A percentile compares a stretch with the other conserved stretches of the same genome.
Evolutionary conservation across 1,140 invertebrate genomes (phyloP).

Genomic region (Diachasmimorpha longicaudata): DNA sequence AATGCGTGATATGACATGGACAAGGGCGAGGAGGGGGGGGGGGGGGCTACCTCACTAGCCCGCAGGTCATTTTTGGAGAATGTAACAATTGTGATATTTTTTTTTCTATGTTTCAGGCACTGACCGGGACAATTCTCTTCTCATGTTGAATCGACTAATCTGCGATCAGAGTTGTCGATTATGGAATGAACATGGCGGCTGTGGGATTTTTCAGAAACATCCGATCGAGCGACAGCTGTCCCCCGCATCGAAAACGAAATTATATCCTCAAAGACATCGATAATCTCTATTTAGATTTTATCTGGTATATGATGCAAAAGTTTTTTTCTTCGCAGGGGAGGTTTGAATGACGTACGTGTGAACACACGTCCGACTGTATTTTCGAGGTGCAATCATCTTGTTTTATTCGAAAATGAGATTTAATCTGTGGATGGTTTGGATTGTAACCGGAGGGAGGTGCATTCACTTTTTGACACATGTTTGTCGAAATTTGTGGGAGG

Average conservation of each 20-base stretch:
- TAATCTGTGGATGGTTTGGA: not conserved
- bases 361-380: not conserved
- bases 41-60: not conserved
- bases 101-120: not conserved
- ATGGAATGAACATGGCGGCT: not conserved
- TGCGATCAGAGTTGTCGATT: not conserved
- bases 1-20: constrained; percentile 4
- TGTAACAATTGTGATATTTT: not conserved
- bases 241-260: constrained; percentile 59
- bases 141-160: not conserved
- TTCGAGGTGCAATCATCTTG: not conserved
- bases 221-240: constrained; percentile 54
- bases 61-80: not conserved
- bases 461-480: not conserved
- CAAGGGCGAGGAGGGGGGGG: too few relatives aligned
- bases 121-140: not conserved
- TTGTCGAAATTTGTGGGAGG: not conserved
- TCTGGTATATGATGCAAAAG: not conserved
- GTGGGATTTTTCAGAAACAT: constrained; percentile 7
- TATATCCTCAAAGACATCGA: constrained; percentile 54
- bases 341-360: constrained; percentile 5
- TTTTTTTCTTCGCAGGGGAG: not conserved
- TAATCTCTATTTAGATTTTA: constrained; percentile 60
- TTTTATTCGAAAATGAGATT: not conserved
- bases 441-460: not conserved